Conservation (phyloP, 2,888 invertebrate species). For the Hypselothyrea guttata region DNA sequence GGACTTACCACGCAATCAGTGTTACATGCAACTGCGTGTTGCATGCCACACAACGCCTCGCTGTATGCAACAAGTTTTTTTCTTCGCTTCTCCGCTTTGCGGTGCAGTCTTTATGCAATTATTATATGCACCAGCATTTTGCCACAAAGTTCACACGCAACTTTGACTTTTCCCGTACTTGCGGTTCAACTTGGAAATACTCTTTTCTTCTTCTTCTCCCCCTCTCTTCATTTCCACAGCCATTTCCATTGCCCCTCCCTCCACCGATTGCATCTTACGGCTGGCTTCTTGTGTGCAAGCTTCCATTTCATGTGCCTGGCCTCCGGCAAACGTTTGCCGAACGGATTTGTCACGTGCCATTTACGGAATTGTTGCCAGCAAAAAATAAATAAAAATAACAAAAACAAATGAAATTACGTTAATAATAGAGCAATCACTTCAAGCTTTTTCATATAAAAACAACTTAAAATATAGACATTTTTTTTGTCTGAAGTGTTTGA, state of each 20-base stretch:
- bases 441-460: no score
- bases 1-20: constrained; percentile 43
- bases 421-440: not conserved
- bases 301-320: constrained; percentile 54
- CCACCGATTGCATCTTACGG: constrained; percentile 3
- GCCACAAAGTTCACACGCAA: constrained; percentile 47
- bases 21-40: constrained; percentile 19
- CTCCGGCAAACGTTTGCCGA: constrained; percentile 14
- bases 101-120: constrained; percentile 59
- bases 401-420: not conserved
- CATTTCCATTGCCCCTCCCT: not conserved
- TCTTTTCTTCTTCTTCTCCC: not conserved
- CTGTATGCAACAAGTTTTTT: constrained; percentile 53
- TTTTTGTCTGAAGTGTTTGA: no score
- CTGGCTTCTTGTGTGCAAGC: constrained; percentile 24
- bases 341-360: constrained; percentile 54
- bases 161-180: constrained; percentile 47
- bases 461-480: no score
- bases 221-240: not conserved
- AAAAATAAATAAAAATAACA: no score
- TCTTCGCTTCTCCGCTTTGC: constrained; percentile 9
- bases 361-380: constrained; percentile 25
- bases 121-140: constrained; percentile 40
- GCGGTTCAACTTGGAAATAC: constrained; percentile 36
- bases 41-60: constrained; percentile 7